Evolutionary conservation across 2,113 vertebrate genomes (phyloP).

Genomic region (Neodon shergylaensis): DNA sequence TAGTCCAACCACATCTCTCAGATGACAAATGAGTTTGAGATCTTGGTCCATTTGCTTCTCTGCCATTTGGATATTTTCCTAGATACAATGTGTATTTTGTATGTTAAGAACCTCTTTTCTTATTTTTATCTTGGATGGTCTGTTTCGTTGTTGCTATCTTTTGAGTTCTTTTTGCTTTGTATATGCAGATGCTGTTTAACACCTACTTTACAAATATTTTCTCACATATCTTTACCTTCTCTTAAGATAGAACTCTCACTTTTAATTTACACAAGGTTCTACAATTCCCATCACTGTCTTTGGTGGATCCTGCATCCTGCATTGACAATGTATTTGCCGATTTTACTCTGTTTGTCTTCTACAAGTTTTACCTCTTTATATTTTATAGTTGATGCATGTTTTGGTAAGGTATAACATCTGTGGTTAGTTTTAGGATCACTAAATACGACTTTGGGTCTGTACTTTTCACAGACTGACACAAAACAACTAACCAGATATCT

Average conservation of each 20-base stretch:
- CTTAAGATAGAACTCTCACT: too few species aligned
- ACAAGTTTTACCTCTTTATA: not conserved
- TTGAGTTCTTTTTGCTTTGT: not conserved
- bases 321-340: not conserved
- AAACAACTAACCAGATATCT: not conserved
- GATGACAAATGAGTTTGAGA: not conserved
- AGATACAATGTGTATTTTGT: not conserved
- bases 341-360: not conserved
- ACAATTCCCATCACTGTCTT: not conserved
- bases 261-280: not conserved
- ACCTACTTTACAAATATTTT: not conserved
- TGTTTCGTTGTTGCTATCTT: not conserved
- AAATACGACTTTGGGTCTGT: not conserved
- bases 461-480: not conserved
- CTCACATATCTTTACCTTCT: not conserved
- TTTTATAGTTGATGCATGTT: not conserved
- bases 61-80: not conserved
- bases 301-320: not conserved
- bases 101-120: not conserved
- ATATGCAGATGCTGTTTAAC: not conserved
- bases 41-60: not conserved
- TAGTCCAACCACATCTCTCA: not conserved
- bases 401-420: not conserved
- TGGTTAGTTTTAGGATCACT: not conserved
- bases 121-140: not conserved